Evolutionary conservation across 2,888 invertebrate genomes (phyloP), one percentile per base, ranked within the genome.

Genomic region (Steinernema carpocapsae): DNA sequence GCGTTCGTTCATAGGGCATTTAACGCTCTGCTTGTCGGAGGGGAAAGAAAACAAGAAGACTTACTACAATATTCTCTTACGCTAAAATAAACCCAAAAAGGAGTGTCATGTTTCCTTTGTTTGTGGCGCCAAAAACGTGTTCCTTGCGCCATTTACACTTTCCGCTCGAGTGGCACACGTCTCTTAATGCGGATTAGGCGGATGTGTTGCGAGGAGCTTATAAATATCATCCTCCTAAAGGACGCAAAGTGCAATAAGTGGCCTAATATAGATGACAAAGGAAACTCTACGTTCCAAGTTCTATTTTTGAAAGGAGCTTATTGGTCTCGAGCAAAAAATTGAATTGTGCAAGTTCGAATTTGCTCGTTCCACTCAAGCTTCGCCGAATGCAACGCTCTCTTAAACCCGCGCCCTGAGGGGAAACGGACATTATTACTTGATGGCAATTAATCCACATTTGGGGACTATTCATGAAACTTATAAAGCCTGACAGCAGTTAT

Each of bases 281-380:
- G 72, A 22, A 72, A 52, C 32, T n/a, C 24, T 43, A 72, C 29
- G 48, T 72, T 45, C n/a, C 42, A n/a, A 71, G 12, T 72, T 32
- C 43, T 72, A 46, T 32, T 48, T 43, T 37, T 26, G 48, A 22
- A 32, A 72, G 17, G 19, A 19, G 19, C 26, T 48, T 10, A 48
- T 72, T 72, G 45, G 37, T 72, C 22, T 52, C 14, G 24, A 32
- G 14, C 32, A 37, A 22, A 70, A 70, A 29, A 26, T 37, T 70
- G 70, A 70, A 37, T 24, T 19, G 19, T 74, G 37, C 3, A 10
- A 37, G 3, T 37, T 37, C 37, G 37, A 10, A n/a, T 37, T 37
- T 37, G 37, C 10, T 37, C 37, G 37, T 37, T 37, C 4, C 37
- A 37, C 37, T 3, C 37, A 37, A 37, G 3, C 37, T 37, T 3